Conservation (phyloP, 2,113 vertebrate genomes). For the Amazona guildingii region DNA sequence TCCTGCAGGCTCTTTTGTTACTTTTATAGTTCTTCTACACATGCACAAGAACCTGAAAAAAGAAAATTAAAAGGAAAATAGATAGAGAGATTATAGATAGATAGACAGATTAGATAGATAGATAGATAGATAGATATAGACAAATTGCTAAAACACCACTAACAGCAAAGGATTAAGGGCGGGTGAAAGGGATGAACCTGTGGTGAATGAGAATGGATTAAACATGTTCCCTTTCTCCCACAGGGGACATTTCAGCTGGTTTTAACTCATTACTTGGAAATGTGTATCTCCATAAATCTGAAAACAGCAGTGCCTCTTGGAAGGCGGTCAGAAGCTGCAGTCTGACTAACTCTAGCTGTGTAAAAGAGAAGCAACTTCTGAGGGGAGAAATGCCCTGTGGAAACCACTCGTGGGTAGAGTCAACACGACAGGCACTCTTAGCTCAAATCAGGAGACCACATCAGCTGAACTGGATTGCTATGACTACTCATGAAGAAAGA, state of each 20-base stretch:
- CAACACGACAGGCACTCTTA: not conserved
- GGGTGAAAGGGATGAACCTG: not conserved
- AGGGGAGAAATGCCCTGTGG: not conserved
- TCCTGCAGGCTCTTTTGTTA: not conserved
- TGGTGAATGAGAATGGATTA: not conserved
- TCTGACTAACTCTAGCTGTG: not conserved
- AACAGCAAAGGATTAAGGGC: not conserved
- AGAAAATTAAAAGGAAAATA: not conserved
- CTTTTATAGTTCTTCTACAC: not conserved
- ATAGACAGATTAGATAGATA: not conserved
- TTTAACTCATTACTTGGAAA: not conserved
- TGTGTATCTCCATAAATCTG: not conserved
- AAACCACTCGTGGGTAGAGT: not conserved
- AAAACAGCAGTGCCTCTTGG: not conserved
- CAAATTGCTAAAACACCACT: not conserved
- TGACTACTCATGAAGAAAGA: not conserved
- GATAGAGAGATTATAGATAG: not conserved
- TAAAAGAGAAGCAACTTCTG: not conserved
- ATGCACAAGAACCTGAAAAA: not conserved
- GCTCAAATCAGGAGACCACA: not conserved
- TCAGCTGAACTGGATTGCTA: not conserved
- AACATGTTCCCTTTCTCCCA: not conserved
- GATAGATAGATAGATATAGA: not conserved
- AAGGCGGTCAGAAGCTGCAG: not conserved
- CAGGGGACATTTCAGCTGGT: not conserved